Evolutionary conservation across 2,797 vertebrate species (phyloP), one percentile per base, ranked within the genome.

Genomic region (Leucoraja ocellata): DNA sequence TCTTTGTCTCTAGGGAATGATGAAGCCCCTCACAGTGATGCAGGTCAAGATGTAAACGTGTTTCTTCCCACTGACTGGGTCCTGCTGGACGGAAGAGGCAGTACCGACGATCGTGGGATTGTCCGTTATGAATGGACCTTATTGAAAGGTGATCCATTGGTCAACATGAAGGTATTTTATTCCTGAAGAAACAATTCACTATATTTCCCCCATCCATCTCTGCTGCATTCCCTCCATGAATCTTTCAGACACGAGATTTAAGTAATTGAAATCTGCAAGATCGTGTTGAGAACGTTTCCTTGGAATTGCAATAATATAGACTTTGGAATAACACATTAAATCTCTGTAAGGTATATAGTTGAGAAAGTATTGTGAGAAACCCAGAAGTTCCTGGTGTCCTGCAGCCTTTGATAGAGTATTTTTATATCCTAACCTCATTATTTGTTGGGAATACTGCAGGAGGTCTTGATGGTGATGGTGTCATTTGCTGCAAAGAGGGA

Each of bases 21-120:
- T 0, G 96, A 98, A 93, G 98, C 97, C 90, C 99, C 99, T 0
- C 96, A 95, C 93, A 97, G 98, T 93, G 97, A 98, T 46, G 98
- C 98, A 0, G 98, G 99, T 2, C 97, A 97, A 94, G 98, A 99
- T 39, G 94, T 99, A 94, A 96, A 98, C 94, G 96, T 99, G 94
- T 97, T 98, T 95, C 96, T 98, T 25, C 99, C 99, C 84, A 97
- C 98, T 0, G 98, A 99, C 93, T 98, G 97, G 97, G 97, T 98
- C 4, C 95, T 98, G 76, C 95, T 99, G 95, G 98, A 99, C 1
- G 99, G 98, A 39, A 97, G 98, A 13, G 97, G 98, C 95, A 99
- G 98, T 83, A 96, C 97, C 14, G 99, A 99, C 93, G 99, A 99
- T 96, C 97, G 94, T 0, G 95, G 95, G 18, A 98, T 99, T 76